These are phyloP conservation scores for Hemibagrus guttatus DNA, from an alignment of 2,797 vertebrate species.

Conservation along the genomic window DNA sequence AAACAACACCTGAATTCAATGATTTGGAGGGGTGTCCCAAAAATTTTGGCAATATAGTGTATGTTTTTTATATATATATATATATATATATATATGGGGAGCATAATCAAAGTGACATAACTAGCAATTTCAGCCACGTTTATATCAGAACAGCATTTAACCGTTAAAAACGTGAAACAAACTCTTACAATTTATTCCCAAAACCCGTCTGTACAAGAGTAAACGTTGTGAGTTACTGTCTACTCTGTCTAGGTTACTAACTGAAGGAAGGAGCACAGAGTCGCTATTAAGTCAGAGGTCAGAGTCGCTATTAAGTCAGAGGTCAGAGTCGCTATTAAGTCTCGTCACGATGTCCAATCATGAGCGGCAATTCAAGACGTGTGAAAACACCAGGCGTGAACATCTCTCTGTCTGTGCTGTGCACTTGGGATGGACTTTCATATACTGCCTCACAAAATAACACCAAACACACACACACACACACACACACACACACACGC, in stretches of 20 bases:
- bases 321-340: no score
- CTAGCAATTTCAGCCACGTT: not conserved
- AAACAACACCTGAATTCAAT: no score
- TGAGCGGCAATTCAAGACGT: not conserved
- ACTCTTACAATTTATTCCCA: not conserved
- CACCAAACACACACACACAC: not conserved
- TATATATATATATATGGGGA: no score
- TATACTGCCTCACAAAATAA: not conserved
- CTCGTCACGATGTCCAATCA: not conserved
- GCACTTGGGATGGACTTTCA: not conserved
- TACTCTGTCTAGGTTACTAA: no score
- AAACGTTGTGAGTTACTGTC: not conserved
- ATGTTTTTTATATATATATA: no score
- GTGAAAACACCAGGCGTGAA: not conserved
- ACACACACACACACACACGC: slow-evolving; percentile 1
- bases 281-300: no score
- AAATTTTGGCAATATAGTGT: no score
- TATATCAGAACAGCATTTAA: not conserved
- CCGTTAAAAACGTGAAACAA: not conserved
- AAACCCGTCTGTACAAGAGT: not conserved
- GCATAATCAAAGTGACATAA: no score
- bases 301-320: no score
- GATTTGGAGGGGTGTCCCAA: no score
- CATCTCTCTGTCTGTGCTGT: not conserved
- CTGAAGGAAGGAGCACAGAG: not conserved